Evolutionary conservation across 2,888 invertebrate species (phyloP).

Genomic region (Lithophane socia): DNA sequence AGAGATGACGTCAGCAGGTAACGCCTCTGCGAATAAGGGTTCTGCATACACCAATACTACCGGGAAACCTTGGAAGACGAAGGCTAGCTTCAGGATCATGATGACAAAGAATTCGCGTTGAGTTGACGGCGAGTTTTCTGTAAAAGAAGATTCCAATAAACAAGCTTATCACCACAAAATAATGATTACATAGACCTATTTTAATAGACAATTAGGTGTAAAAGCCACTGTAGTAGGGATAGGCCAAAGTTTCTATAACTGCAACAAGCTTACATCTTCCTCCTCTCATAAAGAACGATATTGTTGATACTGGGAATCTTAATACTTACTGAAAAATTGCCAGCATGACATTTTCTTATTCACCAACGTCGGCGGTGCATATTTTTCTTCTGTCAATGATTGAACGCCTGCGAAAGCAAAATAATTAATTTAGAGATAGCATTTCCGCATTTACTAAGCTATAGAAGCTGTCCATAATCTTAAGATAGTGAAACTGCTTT

Average conservation of each 20-base stretch:
- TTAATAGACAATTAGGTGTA: too few relatives aligned
- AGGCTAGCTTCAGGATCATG: slow-evolving; percentile 70
- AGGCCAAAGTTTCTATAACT: too few relatives aligned
- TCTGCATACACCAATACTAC: slow-evolving; percentile 81
- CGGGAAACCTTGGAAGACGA: slow-evolving; percentile 80
- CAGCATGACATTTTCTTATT: slow-evolving; percentile 43
- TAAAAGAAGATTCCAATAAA: slow-evolving; percentile 39
- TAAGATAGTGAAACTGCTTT: not conserved
- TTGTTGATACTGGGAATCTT: not conserved
- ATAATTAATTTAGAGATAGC: not conserved
- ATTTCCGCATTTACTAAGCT: too few relatives aligned
- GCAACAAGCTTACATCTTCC: not conserved
- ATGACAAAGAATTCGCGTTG: slow-evolving; percentile 74
- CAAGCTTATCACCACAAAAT: not conserved
- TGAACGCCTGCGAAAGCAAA: slow-evolving; percentile 33
- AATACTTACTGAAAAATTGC: slow-evolving; percentile 51
- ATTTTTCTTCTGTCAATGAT: slow-evolving; percentile 33
- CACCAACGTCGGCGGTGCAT: not conserved
- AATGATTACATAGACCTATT: not conserved
- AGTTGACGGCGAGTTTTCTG: slow-evolving; percentile 79
- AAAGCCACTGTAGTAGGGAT: too few relatives aligned
- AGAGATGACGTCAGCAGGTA: slow-evolving; percentile 72
- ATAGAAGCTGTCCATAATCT: not conserved
- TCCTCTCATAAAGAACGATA: not conserved
- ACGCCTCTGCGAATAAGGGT: slow-evolving; percentile 77